These are phyloP conservation scores for Choristoneura fumiferana DNA, from an alignment of 1,140 invertebrate genomes.

Conservation along the genomic window DNA sequence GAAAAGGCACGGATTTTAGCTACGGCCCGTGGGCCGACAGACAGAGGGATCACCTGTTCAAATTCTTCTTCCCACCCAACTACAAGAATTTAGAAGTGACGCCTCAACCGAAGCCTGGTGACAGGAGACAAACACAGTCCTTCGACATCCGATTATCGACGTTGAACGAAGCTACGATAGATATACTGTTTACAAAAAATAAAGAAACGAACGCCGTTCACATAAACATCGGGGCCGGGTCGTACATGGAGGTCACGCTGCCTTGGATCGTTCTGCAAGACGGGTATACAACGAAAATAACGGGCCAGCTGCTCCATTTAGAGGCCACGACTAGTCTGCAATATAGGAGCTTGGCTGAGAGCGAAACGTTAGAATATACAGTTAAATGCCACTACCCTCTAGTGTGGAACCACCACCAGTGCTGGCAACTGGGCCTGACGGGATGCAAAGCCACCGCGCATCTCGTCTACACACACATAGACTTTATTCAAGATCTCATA, in stretches of 20 bases:
- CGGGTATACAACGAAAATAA: constrained; percentile 94
- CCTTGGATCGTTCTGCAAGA: constrained; percentile 93
- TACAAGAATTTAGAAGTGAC: constrained; percentile 88
- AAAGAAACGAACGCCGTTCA: constrained; percentile 98
- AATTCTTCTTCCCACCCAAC: constrained; percentile 97
- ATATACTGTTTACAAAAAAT: constrained; percentile 97
- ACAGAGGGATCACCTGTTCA: constrained; percentile 96
- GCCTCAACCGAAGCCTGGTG: constrained; percentile 89
- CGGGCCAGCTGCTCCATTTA: constrained; percentile 94
- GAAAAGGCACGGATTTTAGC: constrained; percentile 97
- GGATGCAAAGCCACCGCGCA: constrained; percentile 96
- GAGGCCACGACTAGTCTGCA: constrained; percentile 96
- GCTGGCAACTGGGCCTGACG: constrained; percentile 93
- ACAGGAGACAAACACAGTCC: constrained; percentile 91
- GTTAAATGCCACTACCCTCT: constrained; percentile 93
- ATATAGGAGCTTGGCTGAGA: constrained; percentile 93
- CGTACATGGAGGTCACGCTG: constrained; percentile 96
- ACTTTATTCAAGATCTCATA: constrained; percentile 96
- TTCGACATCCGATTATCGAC: constrained; percentile 96
- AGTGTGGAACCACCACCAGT: constrained; percentile 96
- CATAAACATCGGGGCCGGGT: constrained; percentile 94
- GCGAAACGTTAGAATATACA: constrained; percentile 96
- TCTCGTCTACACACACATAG: constrained; percentile 96
- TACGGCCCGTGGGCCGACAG: constrained; percentile 99
- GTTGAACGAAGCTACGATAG: constrained; percentile 94